Evolutionary conservation across 2,113 vertebrate species (phyloP), one percentile per base, ranked within the genome.

Genomic region (Myxocyprinus asiaticus): DNA sequence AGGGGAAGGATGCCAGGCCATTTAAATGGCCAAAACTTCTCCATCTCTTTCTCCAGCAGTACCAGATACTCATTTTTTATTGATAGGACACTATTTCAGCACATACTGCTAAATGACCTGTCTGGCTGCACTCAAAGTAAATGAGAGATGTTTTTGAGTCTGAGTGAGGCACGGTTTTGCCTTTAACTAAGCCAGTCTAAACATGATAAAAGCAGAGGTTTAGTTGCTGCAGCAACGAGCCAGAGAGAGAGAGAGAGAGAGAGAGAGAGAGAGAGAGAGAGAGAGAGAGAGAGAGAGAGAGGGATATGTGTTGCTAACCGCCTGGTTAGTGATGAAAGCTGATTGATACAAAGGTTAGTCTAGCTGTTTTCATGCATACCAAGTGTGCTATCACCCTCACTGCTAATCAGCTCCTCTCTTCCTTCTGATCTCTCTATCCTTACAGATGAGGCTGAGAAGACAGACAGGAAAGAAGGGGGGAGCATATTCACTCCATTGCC

Each of bases 301-400:
- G 22, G n/a, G n/a, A n/a, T n/a, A n/a, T n/a, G n/a, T 17, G 51
- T 56, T 50, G 67, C 50, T 82, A 77, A 61, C 66, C 42, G 44
- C 14, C 45, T 44, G 73, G 74, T 75, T 66, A 68, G 72, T 33
- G 75, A 82, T 82, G 71, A 79, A 82, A 64, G 67, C 6, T 47
- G 50, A 73, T 73, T 75, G 77, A 62, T 68, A 72, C 22, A 78
- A 81, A 80, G 80, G 81, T 76, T 74, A 66, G 10, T 56, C 14
- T 65, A 58, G 72, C 12, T 9, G 51, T 61, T 74, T 44, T 78
- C 43, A 43, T 77, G 79, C 82, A 82, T 78, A 81, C 15, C 48
- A 74, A 85, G 48, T 67, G 53, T 56, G 53, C 63, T 11, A 66
- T 67, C 12, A 22, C 22, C 48, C 73, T 71, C 43, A 17, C 48